A percentile compares a stretch with the other conserved stretches of the same genome.
phyloP scores from a whole-genome alignment of 1,140 invertebrate species.

The Himalopsyche phryganea region DNA sequence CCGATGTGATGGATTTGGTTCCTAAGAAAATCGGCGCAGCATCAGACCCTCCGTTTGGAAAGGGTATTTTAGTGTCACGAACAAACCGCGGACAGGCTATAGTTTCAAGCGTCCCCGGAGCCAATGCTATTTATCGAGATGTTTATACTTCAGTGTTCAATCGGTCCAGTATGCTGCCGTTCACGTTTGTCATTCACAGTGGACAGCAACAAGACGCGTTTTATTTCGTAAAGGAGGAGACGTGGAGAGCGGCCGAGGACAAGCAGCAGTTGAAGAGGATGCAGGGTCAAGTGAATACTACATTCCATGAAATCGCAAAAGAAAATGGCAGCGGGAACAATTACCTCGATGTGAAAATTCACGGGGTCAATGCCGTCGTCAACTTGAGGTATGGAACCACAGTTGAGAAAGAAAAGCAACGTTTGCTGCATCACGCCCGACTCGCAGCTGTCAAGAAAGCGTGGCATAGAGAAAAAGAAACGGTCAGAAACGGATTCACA shows the following conservation, averaged over 20 bases:
- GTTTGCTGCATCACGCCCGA: constrained; percentile 85
- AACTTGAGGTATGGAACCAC: constrained; percentile 87
- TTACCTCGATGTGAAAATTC: constrained; percentile 82
- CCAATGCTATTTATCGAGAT: constrained; percentile 84
- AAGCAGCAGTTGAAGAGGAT: constrained; percentile 81
- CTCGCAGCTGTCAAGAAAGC: constrained; percentile 81
- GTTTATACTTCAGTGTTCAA: constrained; percentile 94
- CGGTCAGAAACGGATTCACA: constrained; percentile 70
- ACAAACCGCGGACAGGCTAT: constrained; percentile 75
- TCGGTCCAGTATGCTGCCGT: constrained; percentile 80
- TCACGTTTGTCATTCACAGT: constrained; percentile 85
- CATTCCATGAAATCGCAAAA: constrained; percentile 77
- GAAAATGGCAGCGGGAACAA: constrained; percentile 66
- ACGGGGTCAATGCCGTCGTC: constrained; percentile 75
- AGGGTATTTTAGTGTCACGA: constrained; percentile 83
- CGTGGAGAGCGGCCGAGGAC: constrained; percentile 83
- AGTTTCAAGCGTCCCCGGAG: constrained; percentile 79
- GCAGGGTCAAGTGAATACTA: constrained; percentile 88
- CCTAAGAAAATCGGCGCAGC: constrained; percentile 69
- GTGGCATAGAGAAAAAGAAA: constrained; percentile 86
- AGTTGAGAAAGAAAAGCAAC: constrained; percentile 80
- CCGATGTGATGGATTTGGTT: constrained; percentile 67
- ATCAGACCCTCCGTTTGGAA: constrained; percentile 84
- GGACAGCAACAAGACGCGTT: constrained; percentile 87
- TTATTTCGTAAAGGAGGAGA: constrained; percentile 92